phyloP scores from a whole-genome alignment of 2,113 vertebrate species.

The Sapayoa aenigma region DNA sequence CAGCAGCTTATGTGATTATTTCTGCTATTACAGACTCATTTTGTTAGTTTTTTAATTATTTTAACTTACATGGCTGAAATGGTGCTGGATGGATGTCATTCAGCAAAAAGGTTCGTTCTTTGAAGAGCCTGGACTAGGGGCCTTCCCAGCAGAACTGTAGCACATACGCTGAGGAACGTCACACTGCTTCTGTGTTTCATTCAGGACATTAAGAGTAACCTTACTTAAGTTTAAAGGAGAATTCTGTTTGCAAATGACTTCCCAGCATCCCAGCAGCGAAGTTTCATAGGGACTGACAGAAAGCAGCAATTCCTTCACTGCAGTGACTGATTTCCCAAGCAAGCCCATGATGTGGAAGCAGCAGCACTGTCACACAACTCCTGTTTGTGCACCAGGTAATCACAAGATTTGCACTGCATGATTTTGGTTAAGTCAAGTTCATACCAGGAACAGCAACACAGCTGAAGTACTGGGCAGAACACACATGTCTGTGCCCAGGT shows the following conservation, averaged over 20 bases:
- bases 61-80: slow-evolving; percentile 57
- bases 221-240: neutral
- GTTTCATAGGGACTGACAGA: neutral
- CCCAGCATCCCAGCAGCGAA: neutral
- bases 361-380: neutral
- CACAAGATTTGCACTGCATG: neutral
- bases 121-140: neutral
- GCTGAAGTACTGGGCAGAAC: neutral
- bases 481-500: neutral
- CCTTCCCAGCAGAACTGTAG: neutral
- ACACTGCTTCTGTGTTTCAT: neutral
- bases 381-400: neutral
- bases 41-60: slow-evolving; percentile 65
- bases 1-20: slow-evolving; percentile 22
- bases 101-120: slow-evolving; percentile 24
- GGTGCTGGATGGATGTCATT: slow-evolving; percentile 19
- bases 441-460: neutral
- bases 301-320: neutral
- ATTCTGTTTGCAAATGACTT: neutral
- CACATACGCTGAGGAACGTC: neutral
- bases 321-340: neutral
- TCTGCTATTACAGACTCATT: slow-evolving; percentile 40
- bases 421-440: neutral
- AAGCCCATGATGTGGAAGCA: fast-evolving
- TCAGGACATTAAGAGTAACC: neutral